These are phyloP conservation scores for Neogale vison DNA, from an alignment of 2,113 vertebrate genomes.

Conservation along the genomic window DNA sequence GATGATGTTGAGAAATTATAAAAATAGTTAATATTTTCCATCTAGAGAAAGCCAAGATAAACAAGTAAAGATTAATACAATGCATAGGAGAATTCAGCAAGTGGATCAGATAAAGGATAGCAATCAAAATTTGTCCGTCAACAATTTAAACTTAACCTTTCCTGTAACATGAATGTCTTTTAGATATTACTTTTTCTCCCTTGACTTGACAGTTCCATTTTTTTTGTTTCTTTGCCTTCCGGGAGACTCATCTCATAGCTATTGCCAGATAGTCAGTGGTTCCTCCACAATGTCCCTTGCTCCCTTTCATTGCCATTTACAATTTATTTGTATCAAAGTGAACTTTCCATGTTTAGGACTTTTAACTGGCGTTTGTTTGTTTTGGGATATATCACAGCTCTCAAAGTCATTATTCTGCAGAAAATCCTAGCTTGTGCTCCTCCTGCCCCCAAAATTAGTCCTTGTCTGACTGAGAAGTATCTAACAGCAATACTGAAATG, in stretches of 20 bases:
- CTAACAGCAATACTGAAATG: not conserved
- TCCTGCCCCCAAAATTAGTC: not conserved
- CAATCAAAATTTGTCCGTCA: not conserved
- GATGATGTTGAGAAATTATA: not conserved
- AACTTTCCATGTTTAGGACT: slow-evolving; percentile 9
- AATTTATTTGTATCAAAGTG: not conserved
- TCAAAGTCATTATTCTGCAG: not conserved
- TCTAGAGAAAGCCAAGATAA: not conserved
- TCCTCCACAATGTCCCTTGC: not conserved
- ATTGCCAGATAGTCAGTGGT: not conserved
- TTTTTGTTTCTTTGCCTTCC: not conserved
- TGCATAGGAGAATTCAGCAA: not conserved
- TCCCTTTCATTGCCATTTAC: not conserved
- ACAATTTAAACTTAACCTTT: not conserved
- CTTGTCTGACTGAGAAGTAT: not conserved
- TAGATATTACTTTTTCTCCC: not conserved
- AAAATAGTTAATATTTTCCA: not conserved
- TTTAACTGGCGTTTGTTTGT: not conserved
- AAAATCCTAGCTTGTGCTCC: not conserved
- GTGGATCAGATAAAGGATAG: not conserved
- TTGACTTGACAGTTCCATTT: not conserved
- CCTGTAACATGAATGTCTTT: not conserved
- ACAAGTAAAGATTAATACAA: not conserved
- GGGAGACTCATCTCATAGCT: not conserved
- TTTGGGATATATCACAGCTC: not conserved